phyloP scores from a whole-genome alignment of 2,113 vertebrate genomes.

The Catharus bicknelli region DNA sequence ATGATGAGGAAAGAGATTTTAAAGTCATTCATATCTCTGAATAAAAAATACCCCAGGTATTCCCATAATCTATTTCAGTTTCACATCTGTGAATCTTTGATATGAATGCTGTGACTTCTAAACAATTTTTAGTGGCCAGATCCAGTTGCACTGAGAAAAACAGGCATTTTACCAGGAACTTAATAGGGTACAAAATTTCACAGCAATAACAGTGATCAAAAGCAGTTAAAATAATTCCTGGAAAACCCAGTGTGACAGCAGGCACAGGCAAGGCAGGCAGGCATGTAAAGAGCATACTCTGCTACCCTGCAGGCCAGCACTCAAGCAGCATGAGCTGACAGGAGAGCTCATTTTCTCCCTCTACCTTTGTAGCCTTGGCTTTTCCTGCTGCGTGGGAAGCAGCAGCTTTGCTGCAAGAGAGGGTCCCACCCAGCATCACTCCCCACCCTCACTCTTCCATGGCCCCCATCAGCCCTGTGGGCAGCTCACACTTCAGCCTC shows the following conservation, averaged over 20 bases:
- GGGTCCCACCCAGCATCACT: not conserved
- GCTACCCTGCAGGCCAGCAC: not conserved
- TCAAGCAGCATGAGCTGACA: not conserved
- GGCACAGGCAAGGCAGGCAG: not conserved
- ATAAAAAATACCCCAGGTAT: not conserved
- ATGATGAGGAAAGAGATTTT: not conserved
- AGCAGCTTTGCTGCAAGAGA: not conserved
- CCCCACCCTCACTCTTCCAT: accelerated
- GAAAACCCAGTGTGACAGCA: not conserved
- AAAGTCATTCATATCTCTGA: not conserved
- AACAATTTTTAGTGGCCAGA: not conserved
- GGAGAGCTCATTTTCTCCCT: not conserved
- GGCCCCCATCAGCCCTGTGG: not conserved
- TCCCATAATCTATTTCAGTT: not conserved
- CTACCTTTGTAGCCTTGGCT: not conserved
- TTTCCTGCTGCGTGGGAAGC: not conserved
- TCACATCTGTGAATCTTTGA: not conserved
- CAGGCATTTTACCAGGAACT: not conserved
- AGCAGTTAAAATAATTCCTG: not conserved
- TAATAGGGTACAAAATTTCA: not conserved
- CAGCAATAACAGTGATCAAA: not conserved
- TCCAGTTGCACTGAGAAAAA: not conserved
- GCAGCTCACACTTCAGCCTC: not conserved
- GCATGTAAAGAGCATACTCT: not conserved
- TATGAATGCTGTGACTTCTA: not conserved